These are phyloP conservation scores for Rhorus exstirpatorius DNA, from an alignment of 2,888 invertebrate species.

Conservation along the genomic window DNA sequence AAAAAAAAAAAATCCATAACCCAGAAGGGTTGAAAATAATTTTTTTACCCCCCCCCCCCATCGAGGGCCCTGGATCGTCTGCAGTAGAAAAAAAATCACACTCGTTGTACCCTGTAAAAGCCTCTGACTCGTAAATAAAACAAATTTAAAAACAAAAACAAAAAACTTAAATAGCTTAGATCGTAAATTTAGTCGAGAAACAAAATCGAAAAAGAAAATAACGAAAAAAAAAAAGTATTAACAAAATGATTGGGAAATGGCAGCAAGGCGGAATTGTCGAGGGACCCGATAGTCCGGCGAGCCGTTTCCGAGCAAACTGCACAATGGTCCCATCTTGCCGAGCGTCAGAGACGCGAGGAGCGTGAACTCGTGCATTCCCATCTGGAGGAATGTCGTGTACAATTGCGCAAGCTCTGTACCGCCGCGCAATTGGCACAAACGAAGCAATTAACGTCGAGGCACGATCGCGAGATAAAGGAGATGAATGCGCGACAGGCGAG, in stretches of 20 bases:
- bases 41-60: not conserved
- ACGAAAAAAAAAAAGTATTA: not conserved
- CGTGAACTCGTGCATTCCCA: conserved; percentile 93
- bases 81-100: not conserved
- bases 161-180: not conserved
- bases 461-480: conserved; percentile 97
- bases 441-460: conserved; percentile 95
- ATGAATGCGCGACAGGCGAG: conserved; percentile 98
- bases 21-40: conserved; percentile 1
- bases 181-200: conserved; percentile 16
- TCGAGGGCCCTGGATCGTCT: not conserved
- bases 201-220: conserved; percentile 1
- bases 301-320: conserved; percentile 96
- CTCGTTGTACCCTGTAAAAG: conserved; percentile 13
- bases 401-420: conserved; percentile 92
- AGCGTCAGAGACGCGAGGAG: conserved; percentile 93
- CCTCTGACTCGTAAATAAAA: not conserved
- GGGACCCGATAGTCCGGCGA: conserved; percentile 92
- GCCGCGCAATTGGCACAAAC: conserved; percentile 93
- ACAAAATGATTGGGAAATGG: conserved; percentile 42
- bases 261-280: conserved; percentile 93
- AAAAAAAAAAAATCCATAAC: no score
- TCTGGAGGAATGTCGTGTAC: conserved; percentile 93
- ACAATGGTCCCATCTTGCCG: conserved; percentile 97
- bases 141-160: not conserved